Conservation (phyloP, 1,140 invertebrate species). For the Ceratina calcarata region DNA sequence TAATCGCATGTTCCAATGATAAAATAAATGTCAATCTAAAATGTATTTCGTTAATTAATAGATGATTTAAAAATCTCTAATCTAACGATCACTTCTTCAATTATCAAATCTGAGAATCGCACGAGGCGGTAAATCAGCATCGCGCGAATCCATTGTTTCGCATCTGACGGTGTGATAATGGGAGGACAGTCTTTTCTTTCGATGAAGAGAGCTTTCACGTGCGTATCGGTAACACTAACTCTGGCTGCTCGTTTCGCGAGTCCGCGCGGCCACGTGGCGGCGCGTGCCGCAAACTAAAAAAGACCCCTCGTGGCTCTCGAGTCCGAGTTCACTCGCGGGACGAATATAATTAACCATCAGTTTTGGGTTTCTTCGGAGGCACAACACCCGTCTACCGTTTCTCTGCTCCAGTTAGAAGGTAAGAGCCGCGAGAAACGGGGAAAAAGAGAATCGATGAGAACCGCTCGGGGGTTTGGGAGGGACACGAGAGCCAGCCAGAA, state of each 20-base stretch:
- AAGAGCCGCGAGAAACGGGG: constrained; percentile 13
- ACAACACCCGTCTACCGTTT: constrained; percentile 42
- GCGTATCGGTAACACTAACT: constrained; percentile 74
- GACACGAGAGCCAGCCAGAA: constrained; percentile 34
- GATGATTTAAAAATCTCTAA: too few species aligned
- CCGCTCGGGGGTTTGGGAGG: constrained; percentile 4
- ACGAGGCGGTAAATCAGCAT: constrained; percentile 13
- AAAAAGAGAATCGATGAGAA: constrained; percentile 31
- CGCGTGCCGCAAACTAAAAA: constrained; percentile 79
- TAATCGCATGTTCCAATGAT: too few species aligned
- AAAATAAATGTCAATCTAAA: too few species aligned
- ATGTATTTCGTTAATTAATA: too few species aligned
- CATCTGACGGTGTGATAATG: constrained; percentile 58
- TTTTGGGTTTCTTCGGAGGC: constrained; percentile 77
- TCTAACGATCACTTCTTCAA: too few species aligned
- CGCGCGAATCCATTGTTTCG: constrained; percentile 46
- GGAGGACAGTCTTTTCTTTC: constrained; percentile 25
- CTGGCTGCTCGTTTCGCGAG: constrained; percentile 73
- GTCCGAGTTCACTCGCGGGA: constrained; percentile 69
- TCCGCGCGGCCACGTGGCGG: constrained; percentile 75
- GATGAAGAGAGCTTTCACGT: constrained; percentile 14
- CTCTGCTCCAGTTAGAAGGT: background rate
- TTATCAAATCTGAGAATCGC: too few species aligned
- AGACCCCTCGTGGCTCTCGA: constrained; percentile 68
- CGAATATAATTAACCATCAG: constrained; percentile 80